phyloP scores from a whole-genome alignment of 1,140 invertebrate species.

The Pachyrhynchus sulphureomaculatus region DNA sequence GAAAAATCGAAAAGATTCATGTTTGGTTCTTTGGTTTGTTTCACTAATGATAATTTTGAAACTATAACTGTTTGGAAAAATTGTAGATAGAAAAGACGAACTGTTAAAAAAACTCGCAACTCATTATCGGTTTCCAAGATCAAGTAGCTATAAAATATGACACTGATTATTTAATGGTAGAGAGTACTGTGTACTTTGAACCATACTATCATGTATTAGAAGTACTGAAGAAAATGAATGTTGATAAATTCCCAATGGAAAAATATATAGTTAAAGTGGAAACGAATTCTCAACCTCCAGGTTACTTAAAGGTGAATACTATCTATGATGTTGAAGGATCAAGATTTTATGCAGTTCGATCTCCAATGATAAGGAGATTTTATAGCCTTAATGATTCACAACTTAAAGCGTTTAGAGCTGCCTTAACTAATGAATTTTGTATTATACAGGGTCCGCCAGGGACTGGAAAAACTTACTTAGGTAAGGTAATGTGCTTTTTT shows the following conservation, averaged over 20 bases:
- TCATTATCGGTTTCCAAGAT: constrained; percentile 53
- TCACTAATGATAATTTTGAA: constrained; percentile 68
- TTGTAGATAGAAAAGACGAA: constrained; percentile 59
- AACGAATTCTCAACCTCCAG: constrained; percentile 26
- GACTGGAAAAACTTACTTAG: constrained; percentile 77
- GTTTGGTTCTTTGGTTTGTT: constrained; percentile 69
- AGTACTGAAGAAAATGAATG: constrained; percentile 58
- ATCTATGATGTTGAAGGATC: constrained; percentile 22
- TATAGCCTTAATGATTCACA: constrained; percentile 60
- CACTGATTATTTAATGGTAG: constrained; percentile 60
- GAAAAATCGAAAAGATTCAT: constrained; percentile 62
- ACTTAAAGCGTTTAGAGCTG: constrained; percentile 58
- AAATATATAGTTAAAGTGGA: constrained; percentile 57
- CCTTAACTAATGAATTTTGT: constrained; percentile 63
- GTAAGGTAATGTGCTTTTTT: too few species aligned
- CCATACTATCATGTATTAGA: constrained; percentile 65
- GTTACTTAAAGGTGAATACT: constrained; percentile 28
- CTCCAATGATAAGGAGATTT: constrained; percentile 36
- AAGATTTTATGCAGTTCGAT: constrained; percentile 9
- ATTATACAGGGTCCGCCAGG: constrained; percentile 82
- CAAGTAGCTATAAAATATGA: constrained; percentile 43
- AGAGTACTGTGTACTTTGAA: constrained; percentile 68
- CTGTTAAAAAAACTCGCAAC: constrained; percentile 53
- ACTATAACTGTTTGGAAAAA: constrained; percentile 65
- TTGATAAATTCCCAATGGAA: constrained; percentile 62